A percentile compares a stretch with the other conserved stretches of the same genome.
Conservation (phyloP, 35 echinoderm and acorn worm species). For the Ophioderma brevispina region DNA sequence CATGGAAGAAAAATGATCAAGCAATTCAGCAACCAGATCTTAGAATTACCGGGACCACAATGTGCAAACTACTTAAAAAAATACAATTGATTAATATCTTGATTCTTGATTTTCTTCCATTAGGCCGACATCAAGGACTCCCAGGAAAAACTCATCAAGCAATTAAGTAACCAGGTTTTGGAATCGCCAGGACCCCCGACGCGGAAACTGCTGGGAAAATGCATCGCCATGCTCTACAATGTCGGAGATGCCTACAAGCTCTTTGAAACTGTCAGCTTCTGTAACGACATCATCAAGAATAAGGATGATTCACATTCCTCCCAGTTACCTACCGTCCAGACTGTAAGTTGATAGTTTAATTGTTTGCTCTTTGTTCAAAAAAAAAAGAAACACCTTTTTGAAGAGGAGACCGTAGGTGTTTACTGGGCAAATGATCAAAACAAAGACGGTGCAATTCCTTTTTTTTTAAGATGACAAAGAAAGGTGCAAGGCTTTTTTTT, state of each 20-base stretch:
- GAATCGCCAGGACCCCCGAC: conserved; percentile 94
- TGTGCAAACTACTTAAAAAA: too few species aligned
- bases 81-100: too few species aligned
- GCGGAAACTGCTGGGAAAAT: conserved; percentile 84
- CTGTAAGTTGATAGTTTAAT: conserved; percentile 69
- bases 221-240: conserved; percentile 79
- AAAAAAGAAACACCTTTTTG: too few species aligned
- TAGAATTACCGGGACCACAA: too few species aligned
- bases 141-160: conserved; percentile 80
- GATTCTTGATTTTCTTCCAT: too few species aligned
- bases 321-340: conserved; percentile 93
- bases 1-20: too few species aligned
- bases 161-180: conserved; percentile 79
- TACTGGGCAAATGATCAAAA: too few species aligned
- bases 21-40: too few species aligned
- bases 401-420: too few species aligned
- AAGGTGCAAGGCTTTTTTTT: too few species aligned
- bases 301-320: conserved; percentile 99
- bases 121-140: conserved; percentile 97
- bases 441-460: too few species aligned
- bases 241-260: conserved; percentile 86
- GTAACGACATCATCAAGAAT: conserved; percentile 99
- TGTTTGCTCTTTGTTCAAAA: neutral
- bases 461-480: too few species aligned
- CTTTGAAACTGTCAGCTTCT: conserved; percentile 82